A percentile compares a stretch with the other conserved stretches of the same genome.
Conservation (phyloP, 2,888 invertebrate genomes). For the Hipparchia semele region DNA sequence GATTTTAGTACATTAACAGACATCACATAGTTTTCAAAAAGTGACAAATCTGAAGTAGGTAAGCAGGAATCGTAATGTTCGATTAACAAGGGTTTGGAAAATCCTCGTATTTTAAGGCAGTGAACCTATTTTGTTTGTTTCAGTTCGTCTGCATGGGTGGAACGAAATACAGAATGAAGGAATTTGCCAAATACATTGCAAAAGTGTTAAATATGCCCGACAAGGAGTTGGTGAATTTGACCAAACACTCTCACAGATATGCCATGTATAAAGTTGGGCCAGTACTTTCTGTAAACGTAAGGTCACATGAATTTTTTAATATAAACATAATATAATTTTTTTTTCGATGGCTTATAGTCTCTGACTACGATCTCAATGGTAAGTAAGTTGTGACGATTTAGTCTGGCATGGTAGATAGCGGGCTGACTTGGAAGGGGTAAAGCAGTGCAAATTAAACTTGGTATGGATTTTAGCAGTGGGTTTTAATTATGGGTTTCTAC, state of each 20-base stretch:
- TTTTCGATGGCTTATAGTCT: not conserved
- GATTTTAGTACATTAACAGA: no score
- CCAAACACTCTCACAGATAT: constrained; percentile 83
- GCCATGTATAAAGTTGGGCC: constrained; percentile 88
- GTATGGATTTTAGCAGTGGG: no score
- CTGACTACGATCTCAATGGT: no score
- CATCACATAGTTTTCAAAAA: no score
- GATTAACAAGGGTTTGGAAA: not conserved
- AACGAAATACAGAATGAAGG: constrained; percentile 85
- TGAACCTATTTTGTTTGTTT: constrained; percentile 41
- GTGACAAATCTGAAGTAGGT: no score
- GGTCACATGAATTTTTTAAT: constrained; percentile 46
- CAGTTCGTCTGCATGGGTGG: constrained; percentile 89
- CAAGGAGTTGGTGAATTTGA: constrained; percentile 78
- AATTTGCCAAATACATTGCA: constrained; percentile 83
- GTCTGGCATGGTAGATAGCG: no score
- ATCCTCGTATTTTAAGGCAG: not conserved
- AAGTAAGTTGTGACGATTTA: no score
- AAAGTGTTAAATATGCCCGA: constrained; percentile 72
- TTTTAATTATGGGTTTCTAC: no score
- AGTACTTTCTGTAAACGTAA: constrained; percentile 84
- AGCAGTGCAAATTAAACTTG: no score
- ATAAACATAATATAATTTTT: not conserved
- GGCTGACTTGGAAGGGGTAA: no score
- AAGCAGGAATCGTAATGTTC: not conserved